Percentiles rank a stretch among this genome's conserved stretches.
These are phyloP conservation scores for Jacana jacana DNA, from an alignment of 2,113 vertebrate species.

Conservation along the genomic window DNA sequence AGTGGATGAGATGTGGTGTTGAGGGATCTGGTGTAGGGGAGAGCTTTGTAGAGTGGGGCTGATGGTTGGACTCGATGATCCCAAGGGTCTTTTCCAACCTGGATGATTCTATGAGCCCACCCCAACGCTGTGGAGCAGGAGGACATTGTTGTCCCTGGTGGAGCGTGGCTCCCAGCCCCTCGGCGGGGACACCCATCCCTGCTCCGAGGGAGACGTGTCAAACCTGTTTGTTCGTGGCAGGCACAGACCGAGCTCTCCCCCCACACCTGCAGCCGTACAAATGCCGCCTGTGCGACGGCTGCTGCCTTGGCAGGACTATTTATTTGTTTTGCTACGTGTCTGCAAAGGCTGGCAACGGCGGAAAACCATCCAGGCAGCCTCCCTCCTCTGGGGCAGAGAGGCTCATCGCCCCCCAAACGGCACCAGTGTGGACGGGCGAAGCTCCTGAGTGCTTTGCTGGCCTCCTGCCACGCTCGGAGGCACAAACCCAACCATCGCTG, in stretches of 20 bases:
- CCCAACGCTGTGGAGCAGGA: not conserved
- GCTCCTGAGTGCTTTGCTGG: constrained; percentile 64
- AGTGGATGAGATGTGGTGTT: too few species aligned
- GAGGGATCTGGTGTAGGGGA: too few species aligned
- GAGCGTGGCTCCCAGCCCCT: not conserved
- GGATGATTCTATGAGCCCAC: not conserved
- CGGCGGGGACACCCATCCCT: not conserved
- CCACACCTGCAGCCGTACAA: not conserved
- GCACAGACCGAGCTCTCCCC: not conserved
- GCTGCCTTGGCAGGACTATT: not conserved
- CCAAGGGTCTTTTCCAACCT: too few species aligned
- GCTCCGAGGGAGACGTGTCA: not conserved
- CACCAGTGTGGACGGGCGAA: constrained; percentile 38
- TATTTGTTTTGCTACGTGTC: not conserved
- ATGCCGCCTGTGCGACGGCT: not conserved
- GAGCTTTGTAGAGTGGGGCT: too few species aligned
- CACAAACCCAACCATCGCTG: not conserved
- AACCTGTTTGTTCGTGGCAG: not conserved
- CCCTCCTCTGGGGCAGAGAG: not conserved
- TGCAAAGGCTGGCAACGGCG: not conserved
- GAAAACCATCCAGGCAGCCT: not conserved
- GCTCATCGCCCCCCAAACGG: not conserved
- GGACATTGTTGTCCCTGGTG: accelerated
- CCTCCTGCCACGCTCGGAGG: constrained; percentile 51
- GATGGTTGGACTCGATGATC: too few species aligned